Evolutionary conservation across 2,113 vertebrate genomes (phyloP).

Genomic region (Halcyon senegalensis): DNA sequence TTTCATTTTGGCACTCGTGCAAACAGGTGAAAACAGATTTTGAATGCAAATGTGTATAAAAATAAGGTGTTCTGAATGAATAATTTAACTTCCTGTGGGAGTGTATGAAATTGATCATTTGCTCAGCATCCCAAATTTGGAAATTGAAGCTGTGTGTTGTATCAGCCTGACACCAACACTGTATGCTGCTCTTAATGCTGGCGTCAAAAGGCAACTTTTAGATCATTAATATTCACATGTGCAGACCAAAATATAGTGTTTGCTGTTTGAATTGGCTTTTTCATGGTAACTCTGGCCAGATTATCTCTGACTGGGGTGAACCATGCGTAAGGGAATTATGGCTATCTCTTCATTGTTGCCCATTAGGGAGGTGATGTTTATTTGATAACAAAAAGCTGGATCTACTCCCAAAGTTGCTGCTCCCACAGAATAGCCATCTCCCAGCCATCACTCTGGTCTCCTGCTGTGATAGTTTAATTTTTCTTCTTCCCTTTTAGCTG

Average conservation of each 20-base stretch:
- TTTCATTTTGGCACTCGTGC: slow-evolving; percentile 2
- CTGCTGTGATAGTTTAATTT: not conserved
- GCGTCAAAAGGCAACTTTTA: rapidly evolving
- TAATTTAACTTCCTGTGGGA: slow-evolving; percentile 6
- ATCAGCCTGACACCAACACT: not conserved
- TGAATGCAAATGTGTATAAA: slow-evolving; percentile 27
- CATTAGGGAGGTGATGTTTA: not conserved
- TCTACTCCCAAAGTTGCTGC: not conserved
- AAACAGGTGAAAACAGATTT: slow-evolving; percentile 23
- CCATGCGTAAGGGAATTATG: not conserved
- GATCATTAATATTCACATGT: not conserved
- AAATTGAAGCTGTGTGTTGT: not conserved
- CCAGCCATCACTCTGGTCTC: not conserved
- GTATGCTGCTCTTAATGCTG: not conserved
- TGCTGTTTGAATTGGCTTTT: not conserved
- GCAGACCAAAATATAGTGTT: not conserved
- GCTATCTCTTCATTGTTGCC: not conserved
- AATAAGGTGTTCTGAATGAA: slow-evolving; percentile 32
- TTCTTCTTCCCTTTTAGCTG: not conserved
- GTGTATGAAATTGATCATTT: slow-evolving; percentile 10
- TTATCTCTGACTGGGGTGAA: not conserved
- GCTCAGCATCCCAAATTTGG: not conserved
- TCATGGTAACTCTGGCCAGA: not conserved
- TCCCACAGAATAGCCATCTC: not conserved
- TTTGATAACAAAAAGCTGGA: not conserved